phyloP scores from a whole-genome alignment of 2,797 vertebrate species.

The Anisognathus igniventris region DNA sequence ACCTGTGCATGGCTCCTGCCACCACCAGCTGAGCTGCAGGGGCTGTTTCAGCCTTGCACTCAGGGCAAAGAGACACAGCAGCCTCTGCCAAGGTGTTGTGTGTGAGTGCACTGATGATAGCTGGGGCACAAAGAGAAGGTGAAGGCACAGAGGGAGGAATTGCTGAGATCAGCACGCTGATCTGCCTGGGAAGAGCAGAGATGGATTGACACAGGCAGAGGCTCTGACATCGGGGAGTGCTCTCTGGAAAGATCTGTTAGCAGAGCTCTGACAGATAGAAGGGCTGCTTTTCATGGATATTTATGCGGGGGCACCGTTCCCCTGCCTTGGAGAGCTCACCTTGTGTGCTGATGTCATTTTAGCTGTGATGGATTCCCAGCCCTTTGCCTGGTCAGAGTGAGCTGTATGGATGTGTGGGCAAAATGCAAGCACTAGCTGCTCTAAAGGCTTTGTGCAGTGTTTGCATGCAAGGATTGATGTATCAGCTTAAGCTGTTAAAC shows the following conservation, averaged over 20 bases:
- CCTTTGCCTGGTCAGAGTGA: neutral
- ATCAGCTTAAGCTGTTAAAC: neutral
- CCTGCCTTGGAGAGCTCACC: neutral
- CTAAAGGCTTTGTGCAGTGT: neutral
- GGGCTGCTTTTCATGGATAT: neutral
- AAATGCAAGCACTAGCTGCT: neutral
- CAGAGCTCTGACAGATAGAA: neutral
- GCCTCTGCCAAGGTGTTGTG: neutral
- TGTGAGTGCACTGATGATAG: accelerated
- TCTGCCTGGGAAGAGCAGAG: neutral
- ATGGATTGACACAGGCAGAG: neutral
- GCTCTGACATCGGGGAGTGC: neutral
- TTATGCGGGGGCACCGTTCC: neutral
- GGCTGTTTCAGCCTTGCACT: neutral
- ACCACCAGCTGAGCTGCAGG: neutral
- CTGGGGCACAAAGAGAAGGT: neutral
- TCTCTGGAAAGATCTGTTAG: neutral
- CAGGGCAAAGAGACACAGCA: neutral
- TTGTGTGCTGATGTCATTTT: neutral
- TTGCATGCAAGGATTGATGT: neutral
- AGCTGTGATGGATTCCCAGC: neutral
- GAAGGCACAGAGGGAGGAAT: neutral
- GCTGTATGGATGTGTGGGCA: neutral
- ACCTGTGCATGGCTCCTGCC: neutral
- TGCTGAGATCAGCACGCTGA: neutral